These are phyloP conservation scores for Nomada hirtipes DNA, from an alignment of 2,888 invertebrate genomes.

Conservation along the genomic window DNA sequence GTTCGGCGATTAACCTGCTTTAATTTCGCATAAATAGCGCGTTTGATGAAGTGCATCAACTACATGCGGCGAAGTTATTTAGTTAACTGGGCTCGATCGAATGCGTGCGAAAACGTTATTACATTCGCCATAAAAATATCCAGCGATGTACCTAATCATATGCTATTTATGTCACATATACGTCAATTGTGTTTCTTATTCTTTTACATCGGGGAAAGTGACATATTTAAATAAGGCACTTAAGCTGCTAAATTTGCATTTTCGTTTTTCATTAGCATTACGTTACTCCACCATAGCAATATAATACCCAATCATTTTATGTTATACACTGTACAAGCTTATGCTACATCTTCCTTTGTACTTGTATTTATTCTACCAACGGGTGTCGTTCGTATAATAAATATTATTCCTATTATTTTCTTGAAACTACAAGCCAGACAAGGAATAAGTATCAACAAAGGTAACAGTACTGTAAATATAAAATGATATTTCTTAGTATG, in stretches of 20 bases:
- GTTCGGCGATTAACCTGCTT: constrained; percentile 39
- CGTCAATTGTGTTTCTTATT: not conserved
- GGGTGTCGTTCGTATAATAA: no score
- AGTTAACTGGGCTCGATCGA: constrained; percentile 3
- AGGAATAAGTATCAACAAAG: no score
- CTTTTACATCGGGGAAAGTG: not conserved
- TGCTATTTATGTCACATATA: constrained; percentile 2
- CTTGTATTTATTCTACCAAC: no score
- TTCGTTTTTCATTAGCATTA: no score
- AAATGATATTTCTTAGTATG: no score
- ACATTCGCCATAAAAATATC: constrained; percentile 15
- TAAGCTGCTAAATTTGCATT: not conserved
- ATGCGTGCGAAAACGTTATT: constrained; percentile 42
- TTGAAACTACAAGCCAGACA: no score
- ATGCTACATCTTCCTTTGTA: no score
- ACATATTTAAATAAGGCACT: constrained; percentile 17
- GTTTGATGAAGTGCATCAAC: constrained; percentile 18
- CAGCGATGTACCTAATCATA: constrained; percentile 25
- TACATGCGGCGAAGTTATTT: constrained; percentile 21
- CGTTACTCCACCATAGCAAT: not conserved
- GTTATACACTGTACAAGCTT: no score
- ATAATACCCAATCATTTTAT: not conserved
- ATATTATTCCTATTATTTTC: no score
- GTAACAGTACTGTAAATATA: no score
- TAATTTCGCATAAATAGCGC: constrained; percentile 40